Percentiles rank a stretch among this genome's conserved stretches.
These are phyloP conservation scores for Amphilophus citrinellus DNA, from an alignment of 2,113 vertebrate species.

Conservation along the genomic window DNA sequence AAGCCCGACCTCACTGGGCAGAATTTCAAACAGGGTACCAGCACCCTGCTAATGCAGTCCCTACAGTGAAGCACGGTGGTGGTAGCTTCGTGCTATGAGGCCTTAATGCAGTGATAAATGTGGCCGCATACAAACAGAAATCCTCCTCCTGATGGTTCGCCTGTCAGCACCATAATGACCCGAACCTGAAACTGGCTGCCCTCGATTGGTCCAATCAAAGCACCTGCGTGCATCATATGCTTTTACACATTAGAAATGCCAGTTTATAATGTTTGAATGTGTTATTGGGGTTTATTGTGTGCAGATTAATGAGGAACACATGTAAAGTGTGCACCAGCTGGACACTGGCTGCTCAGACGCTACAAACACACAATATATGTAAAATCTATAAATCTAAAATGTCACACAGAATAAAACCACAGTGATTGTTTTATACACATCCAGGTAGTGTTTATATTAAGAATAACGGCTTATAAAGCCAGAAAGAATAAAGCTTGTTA, in stretches of 20 bases:
- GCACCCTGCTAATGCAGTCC: too few species aligned
- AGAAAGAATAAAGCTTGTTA: background rate
- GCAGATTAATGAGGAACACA: too few species aligned
- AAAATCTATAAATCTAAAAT: background rate
- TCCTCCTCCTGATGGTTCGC: too few species aligned
- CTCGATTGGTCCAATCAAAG: background rate
- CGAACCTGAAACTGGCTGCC: background rate
- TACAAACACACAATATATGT: fast-evolving
- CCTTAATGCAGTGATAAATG: too few species aligned
- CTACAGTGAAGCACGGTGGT: too few species aligned
- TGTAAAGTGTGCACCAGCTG: background rate
- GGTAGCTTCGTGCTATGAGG: too few species aligned
- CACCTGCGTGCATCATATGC: background rate
- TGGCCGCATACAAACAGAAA: too few species aligned
- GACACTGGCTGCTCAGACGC: background rate
- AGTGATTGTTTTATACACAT: background rate
- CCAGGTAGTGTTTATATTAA: background rate
- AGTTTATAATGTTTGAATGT: background rate
- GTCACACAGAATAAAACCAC: background rate
- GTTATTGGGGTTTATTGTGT: background rate
- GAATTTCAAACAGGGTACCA: too few species aligned
- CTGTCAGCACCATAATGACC: background rate
- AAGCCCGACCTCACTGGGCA: too few species aligned
- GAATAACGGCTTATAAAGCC: background rate
- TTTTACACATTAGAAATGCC: too few species aligned